Base-by-base conservation (phyloP, 2,888 invertebrate genomes). In the Drosophila imparisetae region DNA sequence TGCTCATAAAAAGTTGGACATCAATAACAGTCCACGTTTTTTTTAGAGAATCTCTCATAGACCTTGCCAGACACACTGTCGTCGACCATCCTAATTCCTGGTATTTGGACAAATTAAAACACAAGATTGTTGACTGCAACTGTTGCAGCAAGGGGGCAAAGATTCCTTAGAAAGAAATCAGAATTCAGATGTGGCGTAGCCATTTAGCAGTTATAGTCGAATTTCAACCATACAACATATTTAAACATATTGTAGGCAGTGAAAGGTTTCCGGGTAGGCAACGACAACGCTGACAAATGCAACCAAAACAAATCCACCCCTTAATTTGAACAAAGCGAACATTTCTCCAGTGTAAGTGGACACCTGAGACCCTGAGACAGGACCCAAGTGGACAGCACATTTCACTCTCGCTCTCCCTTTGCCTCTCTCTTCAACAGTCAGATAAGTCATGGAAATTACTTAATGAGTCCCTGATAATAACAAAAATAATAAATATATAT, bases 221-320 rank as follows among this genome's bases (percentile, higher is more conserved):
- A 78, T 88, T 90, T 72, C 88, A 72, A 45, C 42, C 29, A 36
- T 18, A 27, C n/a, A 55, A 66, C 70, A 78, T 66, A 63, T 69
- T 75, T 72, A 27, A 66, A 75, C 69, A 71, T 75, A 79, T 81
- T 81, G 71, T 32, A n/a, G 60, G 32, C 29, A 53, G 67, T 66
- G 70, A 80, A 80, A 75, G 72, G 64, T 66, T 67, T 60, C 42
- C 45, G 36, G 36, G 65, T 53, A 55, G 54, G n/a, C 27, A 36
- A 64, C 58, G 57, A 65, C 36, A 45, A 32, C 53, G 60, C 71
- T 89, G 91, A 91, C 91, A 89, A 83, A 82, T 80, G 72, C 66
- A 79, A 84, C 91, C 91, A 89, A 88, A 91, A 91, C 91, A 91
- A 91, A 91, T 55, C 77, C 92, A 78, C 82, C 91, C 90, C 84